Conservation (phyloP, 2,113 vertebrate species). For the Larimichthys crocea region DNA sequence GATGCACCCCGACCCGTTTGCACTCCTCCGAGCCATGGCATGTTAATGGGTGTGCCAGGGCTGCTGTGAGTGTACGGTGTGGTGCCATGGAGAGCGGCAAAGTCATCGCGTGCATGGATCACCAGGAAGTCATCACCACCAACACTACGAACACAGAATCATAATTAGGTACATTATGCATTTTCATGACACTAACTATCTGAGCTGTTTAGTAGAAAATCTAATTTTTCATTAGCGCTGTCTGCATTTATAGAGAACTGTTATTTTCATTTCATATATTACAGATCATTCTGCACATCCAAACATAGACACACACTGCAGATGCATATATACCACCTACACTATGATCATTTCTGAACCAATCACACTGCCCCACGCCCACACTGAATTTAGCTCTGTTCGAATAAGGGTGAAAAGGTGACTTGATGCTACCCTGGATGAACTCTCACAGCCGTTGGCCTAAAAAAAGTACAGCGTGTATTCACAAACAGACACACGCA, state of each 20-base stretch:
- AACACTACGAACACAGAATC: constrained; percentile 33
- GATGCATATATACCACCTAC: constrained; percentile 24
- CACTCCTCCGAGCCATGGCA: constrained; percentile 96
- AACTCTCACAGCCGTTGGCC: constrained; percentile 17
- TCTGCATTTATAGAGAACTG: background rate
- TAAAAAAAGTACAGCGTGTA: background rate
- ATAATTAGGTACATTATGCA: background rate
- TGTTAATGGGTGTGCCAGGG: constrained; percentile 96
- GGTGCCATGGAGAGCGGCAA: constrained; percentile 89
- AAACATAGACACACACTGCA: constrained; percentile 3
- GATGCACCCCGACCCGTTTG: constrained; percentile 97
- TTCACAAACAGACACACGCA: background rate
- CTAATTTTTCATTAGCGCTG: background rate
- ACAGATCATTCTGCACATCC: background rate
- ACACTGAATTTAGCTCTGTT: constrained; percentile 24
- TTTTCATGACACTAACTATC: background rate
- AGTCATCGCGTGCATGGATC: constrained; percentile 92
- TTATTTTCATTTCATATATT: background rate
- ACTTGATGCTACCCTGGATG: constrained; percentile 31
- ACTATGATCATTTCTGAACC: constrained; percentile 14
- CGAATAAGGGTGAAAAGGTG: constrained; percentile 30
- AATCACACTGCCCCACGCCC: background rate
- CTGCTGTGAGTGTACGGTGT: constrained; percentile 96
- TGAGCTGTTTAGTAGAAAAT: background rate
- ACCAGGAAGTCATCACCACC: constrained; percentile 95